phyloP scores from a whole-genome alignment of 2,113 vertebrate genomes.

The Percina caprodes region DNA sequence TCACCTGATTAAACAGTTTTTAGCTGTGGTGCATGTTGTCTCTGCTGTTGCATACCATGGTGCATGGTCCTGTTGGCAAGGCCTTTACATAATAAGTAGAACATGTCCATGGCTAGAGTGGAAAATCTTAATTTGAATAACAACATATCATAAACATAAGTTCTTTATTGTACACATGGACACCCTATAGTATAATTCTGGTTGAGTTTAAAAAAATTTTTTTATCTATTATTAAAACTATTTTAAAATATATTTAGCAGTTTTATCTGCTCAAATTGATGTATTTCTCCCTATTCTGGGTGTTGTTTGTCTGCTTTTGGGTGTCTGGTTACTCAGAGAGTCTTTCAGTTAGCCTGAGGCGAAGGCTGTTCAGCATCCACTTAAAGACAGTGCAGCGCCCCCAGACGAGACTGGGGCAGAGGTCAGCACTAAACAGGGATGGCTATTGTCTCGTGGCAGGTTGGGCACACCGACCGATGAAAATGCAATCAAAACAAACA shows the following conservation, averaged over 20 bases:
- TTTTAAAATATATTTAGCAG: neutral
- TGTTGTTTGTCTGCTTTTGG: conserved; percentile 61
- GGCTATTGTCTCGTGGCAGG: conserved; percentile 83
- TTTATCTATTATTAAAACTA: too few species aligned
- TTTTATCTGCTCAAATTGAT: neutral
- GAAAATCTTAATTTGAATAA: neutral
- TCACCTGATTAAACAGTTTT: conserved; percentile 10
- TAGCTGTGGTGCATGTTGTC: neutral
- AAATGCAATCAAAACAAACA: conserved; percentile 89
- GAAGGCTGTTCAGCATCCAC: conserved; percentile 83
- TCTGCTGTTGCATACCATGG: neutral
- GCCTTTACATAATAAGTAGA: neutral
- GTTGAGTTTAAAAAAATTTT: neutral
- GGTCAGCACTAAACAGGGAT: conserved; percentile 84
- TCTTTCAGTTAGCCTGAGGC: conserved; percentile 80
- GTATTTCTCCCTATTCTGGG: conserved; percentile 27
- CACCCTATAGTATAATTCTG: neutral
- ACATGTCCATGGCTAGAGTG: neutral
- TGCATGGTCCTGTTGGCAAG: neutral
- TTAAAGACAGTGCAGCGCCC: conserved; percentile 80
- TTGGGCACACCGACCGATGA: conserved; percentile 84
- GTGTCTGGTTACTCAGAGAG: conserved; percentile 81
- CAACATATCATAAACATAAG: too few species aligned
- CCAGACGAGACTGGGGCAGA: conserved; percentile 81
- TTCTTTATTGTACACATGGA: neutral